phyloP scores from a whole-genome alignment of 2,888 invertebrate species.

The Drosophila helvetica region DNA sequence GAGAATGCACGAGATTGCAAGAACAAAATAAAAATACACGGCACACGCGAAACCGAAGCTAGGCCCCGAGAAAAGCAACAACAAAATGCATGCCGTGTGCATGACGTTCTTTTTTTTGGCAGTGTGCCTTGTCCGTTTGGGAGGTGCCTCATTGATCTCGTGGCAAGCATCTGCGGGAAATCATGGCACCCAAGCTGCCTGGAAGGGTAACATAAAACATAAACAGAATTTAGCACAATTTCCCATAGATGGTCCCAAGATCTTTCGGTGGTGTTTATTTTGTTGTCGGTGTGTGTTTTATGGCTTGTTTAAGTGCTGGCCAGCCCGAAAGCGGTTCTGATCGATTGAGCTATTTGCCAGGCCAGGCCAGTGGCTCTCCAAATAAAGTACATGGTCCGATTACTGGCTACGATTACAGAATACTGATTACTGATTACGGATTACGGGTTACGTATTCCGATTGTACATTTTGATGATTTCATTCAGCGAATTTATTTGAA shows the following conservation, averaged over 20 bases:
- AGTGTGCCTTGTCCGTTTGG: too few species aligned
- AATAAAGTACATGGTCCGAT: constrained; percentile 15
- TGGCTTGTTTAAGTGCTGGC: constrained; percentile 61
- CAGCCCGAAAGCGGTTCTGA: constrained; percentile 45
- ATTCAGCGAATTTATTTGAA: too few species aligned
- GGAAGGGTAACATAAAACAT: constrained; percentile 50
- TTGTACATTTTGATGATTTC: neutral
- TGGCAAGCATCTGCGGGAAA: too few species aligned
- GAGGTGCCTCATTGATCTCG: too few species aligned
- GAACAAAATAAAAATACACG: too few species aligned
- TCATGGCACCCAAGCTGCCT: neutral
- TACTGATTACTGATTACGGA: too few species aligned
- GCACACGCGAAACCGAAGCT: too few species aligned
- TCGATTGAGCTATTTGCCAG: constrained; percentile 71
- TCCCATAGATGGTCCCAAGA: constrained; percentile 38
- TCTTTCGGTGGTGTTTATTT: constrained; percentile 52
- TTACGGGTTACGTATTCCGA: neutral
- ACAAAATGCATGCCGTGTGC: too few species aligned
- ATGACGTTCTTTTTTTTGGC: too few species aligned
- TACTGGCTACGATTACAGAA: neutral
- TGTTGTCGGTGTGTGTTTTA: constrained; percentile 60
- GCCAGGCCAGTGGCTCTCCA: constrained; percentile 7
- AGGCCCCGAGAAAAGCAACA: too few species aligned
- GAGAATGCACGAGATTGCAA: too few species aligned
- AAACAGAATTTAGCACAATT: constrained; percentile 67